These are phyloP conservation scores for Stictonetta naevosa DNA, from an alignment of 2,113 vertebrate genomes.

Conservation along the genomic window DNA sequence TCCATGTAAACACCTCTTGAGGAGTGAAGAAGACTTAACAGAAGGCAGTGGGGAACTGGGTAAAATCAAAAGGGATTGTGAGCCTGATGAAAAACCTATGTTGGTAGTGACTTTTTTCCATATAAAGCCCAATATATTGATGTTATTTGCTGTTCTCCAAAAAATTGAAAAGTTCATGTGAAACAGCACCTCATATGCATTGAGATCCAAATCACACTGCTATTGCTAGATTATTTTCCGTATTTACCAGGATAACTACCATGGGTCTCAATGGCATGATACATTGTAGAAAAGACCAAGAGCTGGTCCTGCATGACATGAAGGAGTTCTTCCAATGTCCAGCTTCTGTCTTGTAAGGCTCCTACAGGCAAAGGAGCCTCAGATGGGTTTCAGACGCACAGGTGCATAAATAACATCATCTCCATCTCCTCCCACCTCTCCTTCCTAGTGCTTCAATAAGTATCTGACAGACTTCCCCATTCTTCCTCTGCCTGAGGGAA, in stretches of 20 bases:
- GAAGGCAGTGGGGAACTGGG: background rate
- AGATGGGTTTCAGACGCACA: accelerated
- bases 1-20: background rate
- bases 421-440: background rate
- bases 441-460: background rate
- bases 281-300: background rate
- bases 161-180: accelerated
- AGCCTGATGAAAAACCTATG: background rate
- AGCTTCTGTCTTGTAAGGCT: background rate
- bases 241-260: background rate
- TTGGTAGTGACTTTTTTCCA: accelerated
- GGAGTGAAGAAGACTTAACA: background rate
- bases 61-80: background rate
- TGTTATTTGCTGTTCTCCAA: background rate
- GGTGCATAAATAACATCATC: background rate
- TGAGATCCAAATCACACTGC: background rate
- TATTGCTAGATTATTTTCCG: background rate
- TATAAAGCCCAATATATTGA: background rate
- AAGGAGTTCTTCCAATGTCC: background rate
- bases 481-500: background rate
- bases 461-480: background rate
- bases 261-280: background rate
- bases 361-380: background rate
- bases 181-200: background rate
- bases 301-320: background rate